Evolutionary conservation across 2,888 invertebrate species (phyloP).

Genomic region (Selenia dentaria): DNA sequence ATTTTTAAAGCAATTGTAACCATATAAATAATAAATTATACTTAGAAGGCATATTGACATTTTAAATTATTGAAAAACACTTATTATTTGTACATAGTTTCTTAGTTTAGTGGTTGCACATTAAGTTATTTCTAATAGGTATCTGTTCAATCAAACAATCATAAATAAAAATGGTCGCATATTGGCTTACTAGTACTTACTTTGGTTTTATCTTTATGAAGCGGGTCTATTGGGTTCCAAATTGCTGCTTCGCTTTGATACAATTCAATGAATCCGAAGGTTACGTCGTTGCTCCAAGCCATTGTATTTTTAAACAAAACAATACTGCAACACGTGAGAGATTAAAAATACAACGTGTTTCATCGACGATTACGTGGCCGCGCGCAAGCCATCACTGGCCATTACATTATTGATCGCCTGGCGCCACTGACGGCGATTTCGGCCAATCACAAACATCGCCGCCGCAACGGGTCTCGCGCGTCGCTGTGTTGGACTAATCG

Average conservation of each 20-base stretch:
- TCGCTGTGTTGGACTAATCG: slow-evolving; percentile 2
- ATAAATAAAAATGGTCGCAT: too few relatives aligned
- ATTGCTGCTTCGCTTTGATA: slow-evolving; percentile 4
- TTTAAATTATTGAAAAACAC: too few relatives aligned
- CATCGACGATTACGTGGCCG: slow-evolving; percentile 3
- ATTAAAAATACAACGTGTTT: neutral
- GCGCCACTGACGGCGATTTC: slow-evolving; percentile 6
- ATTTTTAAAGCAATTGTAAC: too few relatives aligned
- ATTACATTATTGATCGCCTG: slow-evolving; percentile 8
- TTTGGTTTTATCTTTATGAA: slow-evolving; percentile 10
- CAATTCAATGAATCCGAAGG: slow-evolving; percentile 9
- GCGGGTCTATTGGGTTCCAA: slow-evolving; percentile 6
- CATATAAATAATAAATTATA: too few relatives aligned
- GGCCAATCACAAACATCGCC: slow-evolving; percentile 7
- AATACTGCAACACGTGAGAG: too few relatives aligned
- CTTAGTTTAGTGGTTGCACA: too few relatives aligned
- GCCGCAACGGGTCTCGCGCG: neutral
- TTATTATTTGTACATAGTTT: too few relatives aligned
- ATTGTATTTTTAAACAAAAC: neutral
- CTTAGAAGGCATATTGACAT: too few relatives aligned
- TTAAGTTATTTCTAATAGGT: too few relatives aligned
- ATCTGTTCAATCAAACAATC: too few relatives aligned
- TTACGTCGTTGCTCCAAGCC: slow-evolving; percentile 9
- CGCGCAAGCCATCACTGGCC: slow-evolving; percentile 6
- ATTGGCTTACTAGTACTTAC: too few relatives aligned